These are phyloP conservation scores for Oreochromis aureus DNA, from an alignment of 2,113 vertebrate genomes.

Conservation along the genomic window DNA sequence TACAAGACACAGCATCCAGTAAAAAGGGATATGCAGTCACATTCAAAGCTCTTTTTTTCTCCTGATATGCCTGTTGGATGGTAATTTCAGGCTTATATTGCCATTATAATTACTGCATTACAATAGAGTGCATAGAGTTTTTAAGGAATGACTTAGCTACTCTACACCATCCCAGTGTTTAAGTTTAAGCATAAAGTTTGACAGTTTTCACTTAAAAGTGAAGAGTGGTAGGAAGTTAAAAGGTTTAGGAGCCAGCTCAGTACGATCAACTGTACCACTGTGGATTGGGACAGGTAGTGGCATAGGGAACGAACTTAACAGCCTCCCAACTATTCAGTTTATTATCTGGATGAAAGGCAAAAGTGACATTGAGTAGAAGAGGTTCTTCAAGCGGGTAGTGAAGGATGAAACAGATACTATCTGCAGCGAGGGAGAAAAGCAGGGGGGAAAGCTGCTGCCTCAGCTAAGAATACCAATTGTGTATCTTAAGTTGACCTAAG, in stretches of 20 bases:
- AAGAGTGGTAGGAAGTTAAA: background rate
- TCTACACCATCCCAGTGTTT: background rate
- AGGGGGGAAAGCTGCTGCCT: background rate
- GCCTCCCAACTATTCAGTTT: background rate
- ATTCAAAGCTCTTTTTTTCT: background rate
- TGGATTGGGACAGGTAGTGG: background rate
- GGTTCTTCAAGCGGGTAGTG: background rate
- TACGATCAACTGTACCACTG: background rate
- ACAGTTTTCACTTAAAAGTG: background rate
- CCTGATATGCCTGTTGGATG: background rate
- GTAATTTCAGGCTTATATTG: background rate
- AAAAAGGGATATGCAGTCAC: background rate
- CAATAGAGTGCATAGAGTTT: background rate
- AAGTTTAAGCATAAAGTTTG: background rate
- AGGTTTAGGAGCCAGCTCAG: background rate
- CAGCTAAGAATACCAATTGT: slow-evolving; percentile 24
- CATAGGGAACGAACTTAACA: background rate
- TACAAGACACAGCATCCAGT: background rate
- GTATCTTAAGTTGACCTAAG: slow-evolving; percentile 12
- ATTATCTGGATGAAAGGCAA: slow-evolving; percentile 27
- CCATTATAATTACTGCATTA: background rate
- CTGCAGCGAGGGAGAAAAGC: background rate
- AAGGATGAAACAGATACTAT: slow-evolving; percentile 15
- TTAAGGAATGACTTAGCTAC: background rate
- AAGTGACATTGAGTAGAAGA: slow-evolving; percentile 12